Conservation (phyloP, 1,140 invertebrate species). For the Tenebrio molitor region DNA sequence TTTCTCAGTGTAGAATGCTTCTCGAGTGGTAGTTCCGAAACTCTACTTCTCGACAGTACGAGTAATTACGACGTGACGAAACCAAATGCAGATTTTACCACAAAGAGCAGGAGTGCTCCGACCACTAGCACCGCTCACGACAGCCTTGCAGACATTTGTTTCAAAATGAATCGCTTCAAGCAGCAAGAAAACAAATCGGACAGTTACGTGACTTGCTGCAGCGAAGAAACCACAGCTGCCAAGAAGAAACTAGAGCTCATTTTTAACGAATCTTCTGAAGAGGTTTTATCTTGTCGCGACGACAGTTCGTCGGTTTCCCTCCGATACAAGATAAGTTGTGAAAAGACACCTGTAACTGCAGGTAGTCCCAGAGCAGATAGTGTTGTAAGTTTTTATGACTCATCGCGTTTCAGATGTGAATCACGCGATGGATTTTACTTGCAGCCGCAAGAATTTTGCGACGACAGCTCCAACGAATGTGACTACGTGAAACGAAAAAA, state of each 20-base stretch:
- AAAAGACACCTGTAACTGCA: constrained; percentile 14
- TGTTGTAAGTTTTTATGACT: constrained; percentile 20
- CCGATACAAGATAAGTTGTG: constrained; percentile 7
- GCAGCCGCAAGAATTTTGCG: constrained; percentile 9
- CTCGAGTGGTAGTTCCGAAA: constrained; percentile 7
- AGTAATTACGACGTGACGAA: background rate
- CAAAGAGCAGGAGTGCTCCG: constrained; percentile 12
- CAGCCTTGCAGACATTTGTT: constrained; percentile 19
- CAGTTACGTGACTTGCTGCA: constrained; percentile 19
- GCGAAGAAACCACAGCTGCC: background rate
- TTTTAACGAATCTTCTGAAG: constrained; percentile 10
- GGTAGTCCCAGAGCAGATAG: constrained; percentile 18
- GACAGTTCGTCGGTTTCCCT: background rate
- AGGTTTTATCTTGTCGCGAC: background rate
- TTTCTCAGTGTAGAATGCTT: background rate
- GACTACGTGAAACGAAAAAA: background rate
- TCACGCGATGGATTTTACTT: constrained; percentile 24
- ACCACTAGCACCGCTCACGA: constrained; percentile 21
- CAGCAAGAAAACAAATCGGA: constrained; percentile 16
- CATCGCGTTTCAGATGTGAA: constrained; percentile 9
- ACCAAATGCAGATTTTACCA: constrained; percentile 8
- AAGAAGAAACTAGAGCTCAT: constrained; percentile 22
- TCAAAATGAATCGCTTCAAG: constrained; percentile 11
- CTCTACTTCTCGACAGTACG: background rate
- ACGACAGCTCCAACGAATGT: background rate